Base-by-base conservation (phyloP, 2,888 invertebrate species). In the Caenorhabditis japonica region DNA sequence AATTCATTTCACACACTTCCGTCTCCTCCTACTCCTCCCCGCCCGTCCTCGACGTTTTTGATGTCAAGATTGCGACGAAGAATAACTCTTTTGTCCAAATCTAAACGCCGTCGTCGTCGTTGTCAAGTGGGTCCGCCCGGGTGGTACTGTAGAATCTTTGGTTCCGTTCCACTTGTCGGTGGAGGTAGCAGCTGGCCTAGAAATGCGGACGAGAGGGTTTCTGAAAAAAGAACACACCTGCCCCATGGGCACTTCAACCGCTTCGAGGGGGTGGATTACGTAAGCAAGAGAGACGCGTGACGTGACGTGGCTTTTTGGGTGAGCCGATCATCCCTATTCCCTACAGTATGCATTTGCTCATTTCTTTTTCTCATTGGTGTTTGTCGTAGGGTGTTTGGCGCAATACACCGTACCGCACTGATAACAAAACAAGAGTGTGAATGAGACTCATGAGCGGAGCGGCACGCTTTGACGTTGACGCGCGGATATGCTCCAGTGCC, bases 221-320 rank as follows among this genome's bases (percentile, higher is more conserved):
- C 64, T 64, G 47, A 56, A 64, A 61, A 47, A 52, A 44, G 21
- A 15, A 43, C 21, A 53, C 64, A 64, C 64, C 64, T 64, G 64
- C 43, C 33, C 47, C 39, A 19, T 21, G n/a, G 33, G 39, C n/a
- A n/a, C n/a, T n/a, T n/a, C n/a, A n/a, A 34, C 44, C 56, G 39
- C 64, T 64, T 41, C 39, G 49, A 53, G 52, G 30, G 39, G 46
- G 30, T n/a, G n/a, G n/a, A 30, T 60, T 19, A 51, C 34, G 62
- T 39, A 62, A 62, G 33, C 33, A 23, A 27, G 25, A 46, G 53
- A 39, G 23, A 36, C 36, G 52, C 51, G 38, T 55, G 55, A 34
- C 62, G 62, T 46, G 44, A 61, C 41, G 44, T 36, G 10, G 30
- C 10, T 30, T 10, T 30, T 30, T 10, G 10, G 30, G 10, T 30